Conservation (phyloP, 2,797 vertebrate species). For the Silurus aristotelis region DNA sequence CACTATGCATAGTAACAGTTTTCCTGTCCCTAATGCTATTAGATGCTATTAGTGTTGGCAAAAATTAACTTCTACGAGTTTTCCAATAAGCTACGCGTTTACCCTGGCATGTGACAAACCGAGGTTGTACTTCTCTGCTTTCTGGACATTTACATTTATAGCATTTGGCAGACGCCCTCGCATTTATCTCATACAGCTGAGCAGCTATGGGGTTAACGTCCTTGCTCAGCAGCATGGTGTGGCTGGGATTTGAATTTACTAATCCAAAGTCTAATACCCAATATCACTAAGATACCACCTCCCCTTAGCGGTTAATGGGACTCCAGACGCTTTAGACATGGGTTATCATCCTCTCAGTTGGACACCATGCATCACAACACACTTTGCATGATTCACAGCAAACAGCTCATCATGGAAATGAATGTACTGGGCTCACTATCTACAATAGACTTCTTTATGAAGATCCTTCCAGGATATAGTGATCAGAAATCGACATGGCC, state of each 20-base stretch:
- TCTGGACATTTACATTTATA: background rate
- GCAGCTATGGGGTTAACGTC: too few relatives aligned
- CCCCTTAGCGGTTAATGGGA: background rate
- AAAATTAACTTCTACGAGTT: background rate
- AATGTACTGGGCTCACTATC: background rate
- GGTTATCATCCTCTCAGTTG: background rate
- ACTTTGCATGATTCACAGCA: background rate
- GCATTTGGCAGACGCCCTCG: too few relatives aligned
- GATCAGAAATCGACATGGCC: background rate
- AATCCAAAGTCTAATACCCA: too few relatives aligned
- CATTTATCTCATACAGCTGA: too few relatives aligned
- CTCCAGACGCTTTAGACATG: background rate
- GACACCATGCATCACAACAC: background rate
- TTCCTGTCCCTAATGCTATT: background rate
- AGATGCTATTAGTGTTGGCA: background rate
- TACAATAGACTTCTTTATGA: too few relatives aligned
- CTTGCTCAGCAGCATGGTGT: too few relatives aligned
- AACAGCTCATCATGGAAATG: background rate
- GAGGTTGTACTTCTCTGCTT: background rate
- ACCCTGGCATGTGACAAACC: background rate
- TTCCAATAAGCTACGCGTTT: background rate
- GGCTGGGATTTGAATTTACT: too few relatives aligned
- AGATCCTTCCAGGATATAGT: too few relatives aligned
- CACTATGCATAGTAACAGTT: background rate
- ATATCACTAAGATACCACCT: too few relatives aligned